phyloP scores from a whole-genome alignment of 2,888 invertebrate species.

The Danaus chrysippus region DNA sequence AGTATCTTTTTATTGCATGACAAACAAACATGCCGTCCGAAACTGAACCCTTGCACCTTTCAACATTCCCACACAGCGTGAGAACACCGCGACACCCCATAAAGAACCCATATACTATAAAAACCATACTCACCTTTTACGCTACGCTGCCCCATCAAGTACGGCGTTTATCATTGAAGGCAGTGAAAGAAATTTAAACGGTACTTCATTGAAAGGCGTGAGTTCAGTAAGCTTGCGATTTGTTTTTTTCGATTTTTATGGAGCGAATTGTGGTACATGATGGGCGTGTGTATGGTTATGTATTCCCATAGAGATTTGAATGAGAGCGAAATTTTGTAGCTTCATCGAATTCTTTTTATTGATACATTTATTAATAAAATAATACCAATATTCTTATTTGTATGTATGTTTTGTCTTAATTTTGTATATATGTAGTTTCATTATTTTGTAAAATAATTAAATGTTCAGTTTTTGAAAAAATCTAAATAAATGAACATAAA shows the following conservation, averaged over 20 bases:
- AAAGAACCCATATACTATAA: constrained; percentile 57
- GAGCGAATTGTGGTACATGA: constrained; percentile 43
- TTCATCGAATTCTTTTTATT: too few species aligned
- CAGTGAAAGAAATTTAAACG: constrained; percentile 37
- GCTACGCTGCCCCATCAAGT: constrained; percentile 50
- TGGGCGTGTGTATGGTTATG: constrained; percentile 37
- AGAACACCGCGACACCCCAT: constrained; percentile 60
- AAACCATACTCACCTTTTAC: constrained; percentile 55
- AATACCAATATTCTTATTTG: too few species aligned
- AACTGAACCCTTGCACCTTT: constrained; percentile 67
- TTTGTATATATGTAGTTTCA: too few species aligned
- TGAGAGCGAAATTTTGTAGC: too few species aligned
- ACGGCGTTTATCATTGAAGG: constrained; percentile 38
- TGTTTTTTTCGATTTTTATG: constrained; percentile 30
- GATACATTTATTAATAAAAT: too few species aligned
- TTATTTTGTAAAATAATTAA: too few species aligned
- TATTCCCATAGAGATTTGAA: too few species aligned
- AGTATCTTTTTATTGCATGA: constrained; percentile 32
- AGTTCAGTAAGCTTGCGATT: constrained; percentile 50
- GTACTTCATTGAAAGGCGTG: constrained; percentile 53
- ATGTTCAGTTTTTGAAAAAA: too few species aligned
- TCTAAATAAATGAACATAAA: constrained; percentile 48
- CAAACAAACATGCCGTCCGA: constrained; percentile 40
- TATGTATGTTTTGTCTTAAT: too few species aligned
- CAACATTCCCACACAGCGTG: constrained; percentile 75